Base-by-base conservation (phyloP, 2,888 invertebrate genomes). In the Epirrita christyi region DNA sequence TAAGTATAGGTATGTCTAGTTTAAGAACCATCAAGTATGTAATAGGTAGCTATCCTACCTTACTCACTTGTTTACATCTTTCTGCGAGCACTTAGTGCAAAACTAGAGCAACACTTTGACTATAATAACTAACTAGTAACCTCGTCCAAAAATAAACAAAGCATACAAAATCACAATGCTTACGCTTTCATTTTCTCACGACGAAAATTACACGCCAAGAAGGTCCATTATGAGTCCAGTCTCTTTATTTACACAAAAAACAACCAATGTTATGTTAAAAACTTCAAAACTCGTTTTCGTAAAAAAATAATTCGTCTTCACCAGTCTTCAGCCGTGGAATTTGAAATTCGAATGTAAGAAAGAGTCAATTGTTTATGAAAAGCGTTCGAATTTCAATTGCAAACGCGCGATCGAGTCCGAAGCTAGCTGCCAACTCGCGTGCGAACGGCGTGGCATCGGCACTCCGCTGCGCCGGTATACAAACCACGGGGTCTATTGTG, bases 141-240 rank as follows among this genome's bases (percentile, higher is more conserved):
- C 55, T 56, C 44, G 47, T 63, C 61, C 58, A 61, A 55, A 71
- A 70, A 75, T 74, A 64, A 77, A 81, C 67, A 76, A 77, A 77
- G 66, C 66, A 73, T 13, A 28, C 46, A 41, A 54, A 54, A 47
- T 21, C 67, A 81, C 74, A 82, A 81, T 83, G 78, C 91, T 91
- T 85, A 91, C 91, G 83, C 80, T 87, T 83, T 88, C 91, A 92
- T 92, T 88, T 89, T 91, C 84, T 77, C 72, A 78, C 73, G 78
- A 80, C 80, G 77, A 83, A 82, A 81, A 87, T 87, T 83, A 86
- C 86, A 76, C 72, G 78, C 71, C 74, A 76, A 75, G 77, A 83
- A 82, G 76, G 78, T 72, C 78, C 84, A 87, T 88, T 86, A 84
- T 88, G 72, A 77, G 68, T 63, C 63, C 80, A 81, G 82, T 78